Percentiles rank a stretch among this genome's conserved stretches.
These are phyloP conservation scores for Syngnathoides biaculeatus DNA, from an alignment of 2,113 vertebrate species.

Conservation along the genomic window DNA sequence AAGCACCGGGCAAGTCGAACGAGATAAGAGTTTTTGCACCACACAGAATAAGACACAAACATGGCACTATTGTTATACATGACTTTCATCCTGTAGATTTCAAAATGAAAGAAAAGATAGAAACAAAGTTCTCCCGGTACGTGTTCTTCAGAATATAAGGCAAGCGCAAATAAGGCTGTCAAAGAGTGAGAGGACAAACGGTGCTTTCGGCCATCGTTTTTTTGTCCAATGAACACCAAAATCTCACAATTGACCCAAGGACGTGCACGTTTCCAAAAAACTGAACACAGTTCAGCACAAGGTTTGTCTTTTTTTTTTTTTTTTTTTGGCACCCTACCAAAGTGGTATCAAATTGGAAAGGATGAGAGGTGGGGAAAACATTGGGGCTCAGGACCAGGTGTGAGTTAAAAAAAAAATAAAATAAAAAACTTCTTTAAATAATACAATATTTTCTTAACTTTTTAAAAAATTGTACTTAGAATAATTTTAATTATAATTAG, in stretches of 20 bases:
- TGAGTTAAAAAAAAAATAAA: background rate
- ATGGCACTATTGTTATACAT: conserved; percentile 55
- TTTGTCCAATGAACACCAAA: background rate
- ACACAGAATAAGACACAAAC: conserved; percentile 35
- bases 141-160: conserved; percentile 42
- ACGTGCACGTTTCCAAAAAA: background rate
- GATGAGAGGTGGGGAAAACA: background rate
- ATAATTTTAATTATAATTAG: too few relatives aligned
- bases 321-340: background rate
- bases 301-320: background rate
- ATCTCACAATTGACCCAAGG: background rate
- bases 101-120: conserved; percentile 30
- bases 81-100: conserved; percentile 38
- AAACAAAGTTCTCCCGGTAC: conserved; percentile 33
- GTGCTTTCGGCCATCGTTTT: background rate
- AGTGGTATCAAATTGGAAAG: background rate
- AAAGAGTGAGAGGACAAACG: conserved; percentile 40
- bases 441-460: too few relatives aligned
- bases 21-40: conserved; percentile 20
- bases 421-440: background rate
- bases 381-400: background rate
- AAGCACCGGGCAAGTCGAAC: conserved; percentile 53
- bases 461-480: too few relatives aligned
- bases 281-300: background rate
- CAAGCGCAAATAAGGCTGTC: conserved; percentile 57